Conservation (phyloP, 2,888 invertebrate species). For the Pollenia angustigena region DNA sequence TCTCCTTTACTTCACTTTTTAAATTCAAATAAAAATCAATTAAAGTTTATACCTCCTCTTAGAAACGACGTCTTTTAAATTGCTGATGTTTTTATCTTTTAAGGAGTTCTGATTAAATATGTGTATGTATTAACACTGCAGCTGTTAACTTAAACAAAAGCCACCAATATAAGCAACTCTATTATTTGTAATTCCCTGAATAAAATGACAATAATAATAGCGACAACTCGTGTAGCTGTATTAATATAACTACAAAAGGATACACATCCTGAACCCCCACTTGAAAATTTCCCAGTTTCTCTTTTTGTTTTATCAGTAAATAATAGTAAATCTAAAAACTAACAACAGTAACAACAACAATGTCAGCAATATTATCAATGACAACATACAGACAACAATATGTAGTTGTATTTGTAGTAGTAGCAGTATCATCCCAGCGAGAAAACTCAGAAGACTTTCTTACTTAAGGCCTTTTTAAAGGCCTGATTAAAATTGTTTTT, state of each 20-base stretch:
- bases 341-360: conserved; percentile 50
- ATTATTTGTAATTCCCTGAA: conserved; percentile 53
- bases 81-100: conserved; percentile 18
- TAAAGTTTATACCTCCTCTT: background rate
- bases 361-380: conserved; percentile 73
- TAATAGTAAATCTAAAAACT: conserved; percentile 39
- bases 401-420: background rate
- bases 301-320: background rate
- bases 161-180: conserved; percentile 28
- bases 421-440: background rate
- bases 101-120: conserved; percentile 44
- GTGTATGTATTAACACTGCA: conserved; percentile 3
- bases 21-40: conserved; percentile 17
- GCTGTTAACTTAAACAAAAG: conserved; percentile 1
- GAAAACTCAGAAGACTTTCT: no score
- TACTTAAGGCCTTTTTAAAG: no score
- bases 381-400: conserved; percentile 46
- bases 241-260: conserved; percentile 48
- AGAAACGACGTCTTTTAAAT: background rate
- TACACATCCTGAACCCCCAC: background rate
- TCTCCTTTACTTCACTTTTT: background rate
- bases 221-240: conserved; percentile 58
- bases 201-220: conserved; percentile 64
- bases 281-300: background rate
- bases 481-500: no score